Percentiles rank a stretch among this genome's conserved stretches.
These are phyloP conservation scores for Pleuronectes platessa DNA, from an alignment of 2,113 vertebrate species.

Conservation along the genomic window DNA sequence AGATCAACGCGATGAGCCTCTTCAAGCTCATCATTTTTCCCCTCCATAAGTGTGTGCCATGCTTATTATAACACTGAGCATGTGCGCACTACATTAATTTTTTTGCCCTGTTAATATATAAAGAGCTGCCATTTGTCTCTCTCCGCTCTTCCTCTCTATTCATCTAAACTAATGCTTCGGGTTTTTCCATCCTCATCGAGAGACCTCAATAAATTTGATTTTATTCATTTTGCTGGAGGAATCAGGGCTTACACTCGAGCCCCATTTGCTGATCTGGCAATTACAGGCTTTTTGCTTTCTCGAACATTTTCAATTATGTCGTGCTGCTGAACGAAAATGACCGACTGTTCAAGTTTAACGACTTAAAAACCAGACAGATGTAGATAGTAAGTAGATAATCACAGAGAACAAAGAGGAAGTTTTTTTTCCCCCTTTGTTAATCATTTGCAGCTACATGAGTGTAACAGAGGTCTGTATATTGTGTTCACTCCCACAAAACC, in stretches of 20 bases:
- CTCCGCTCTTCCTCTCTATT: background rate
- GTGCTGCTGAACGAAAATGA: constrained; percentile 45
- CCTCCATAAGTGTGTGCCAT: background rate
- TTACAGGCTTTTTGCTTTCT: constrained; percentile 63
- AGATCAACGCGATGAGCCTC: background rate
- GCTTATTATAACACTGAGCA: background rate
- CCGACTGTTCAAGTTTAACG: constrained; percentile 28
- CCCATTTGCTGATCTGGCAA: constrained; percentile 64
- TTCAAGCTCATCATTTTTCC: background rate
- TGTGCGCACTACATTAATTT: constrained; percentile 10
- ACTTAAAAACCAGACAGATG: constrained; percentile 23
- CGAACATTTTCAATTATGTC: constrained; percentile 43
- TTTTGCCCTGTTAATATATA: constrained; percentile 21
- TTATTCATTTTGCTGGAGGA: constrained; percentile 52
- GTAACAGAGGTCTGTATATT: background rate
- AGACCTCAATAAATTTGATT: constrained; percentile 25
- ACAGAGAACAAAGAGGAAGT: background rate
- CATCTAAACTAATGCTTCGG: constrained; percentile 27
- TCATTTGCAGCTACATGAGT: constrained; percentile 41
- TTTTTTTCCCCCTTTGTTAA: constrained; percentile 31
- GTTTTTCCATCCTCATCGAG: constrained; percentile 36
- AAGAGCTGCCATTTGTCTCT: constrained; percentile 14
- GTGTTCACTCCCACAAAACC: constrained; percentile 19
- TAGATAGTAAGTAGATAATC: constrained; percentile 30
- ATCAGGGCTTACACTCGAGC: constrained; percentile 41